Evolutionary conservation across 2,797 vertebrate genomes (phyloP).

Genomic region (Myioborus melanocephalus): DNA sequence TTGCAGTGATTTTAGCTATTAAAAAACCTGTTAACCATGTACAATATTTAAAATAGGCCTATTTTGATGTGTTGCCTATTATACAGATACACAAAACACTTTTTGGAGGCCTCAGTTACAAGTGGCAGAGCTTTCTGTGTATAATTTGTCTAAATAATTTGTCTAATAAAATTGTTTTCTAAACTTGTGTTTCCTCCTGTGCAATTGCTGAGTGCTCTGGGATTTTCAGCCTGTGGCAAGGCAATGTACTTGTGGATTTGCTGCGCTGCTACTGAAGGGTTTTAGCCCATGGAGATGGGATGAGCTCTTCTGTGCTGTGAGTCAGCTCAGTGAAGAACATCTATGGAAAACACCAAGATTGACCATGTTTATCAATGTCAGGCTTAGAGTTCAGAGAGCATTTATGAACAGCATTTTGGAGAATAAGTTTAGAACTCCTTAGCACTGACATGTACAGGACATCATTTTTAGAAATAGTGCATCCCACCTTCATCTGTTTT

Average conservation of each 20-base stretch:
- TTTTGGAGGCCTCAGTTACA: conserved; percentile 98
- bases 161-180: conserved; percentile 99
- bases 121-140: conserved; percentile 99
- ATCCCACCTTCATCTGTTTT: neutral
- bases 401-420: fast-evolving
- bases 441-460: neutral
- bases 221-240: neutral
- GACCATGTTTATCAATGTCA: neutral
- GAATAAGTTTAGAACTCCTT: neutral
- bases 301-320: neutral
- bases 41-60: conserved; percentile 99
- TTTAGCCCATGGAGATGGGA: neutral
- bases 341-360: neutral
- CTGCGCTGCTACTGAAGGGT: neutral
- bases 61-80: conserved; percentile 99
- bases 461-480: neutral
- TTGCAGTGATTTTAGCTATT: conserved; percentile 91
- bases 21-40: conserved; percentile 89
- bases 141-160: conserved; percentile 99
- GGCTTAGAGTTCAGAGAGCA: neutral
- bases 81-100: conserved; percentile 94
- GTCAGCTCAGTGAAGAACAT: neutral
- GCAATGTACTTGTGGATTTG: fast-evolving
- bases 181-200: conserved; percentile 83
- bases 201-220: conserved; percentile 22